These are phyloP conservation scores for Sarcophaga rosellei DNA, from an alignment of 2,888 invertebrate genomes.

Conservation along the genomic window DNA sequence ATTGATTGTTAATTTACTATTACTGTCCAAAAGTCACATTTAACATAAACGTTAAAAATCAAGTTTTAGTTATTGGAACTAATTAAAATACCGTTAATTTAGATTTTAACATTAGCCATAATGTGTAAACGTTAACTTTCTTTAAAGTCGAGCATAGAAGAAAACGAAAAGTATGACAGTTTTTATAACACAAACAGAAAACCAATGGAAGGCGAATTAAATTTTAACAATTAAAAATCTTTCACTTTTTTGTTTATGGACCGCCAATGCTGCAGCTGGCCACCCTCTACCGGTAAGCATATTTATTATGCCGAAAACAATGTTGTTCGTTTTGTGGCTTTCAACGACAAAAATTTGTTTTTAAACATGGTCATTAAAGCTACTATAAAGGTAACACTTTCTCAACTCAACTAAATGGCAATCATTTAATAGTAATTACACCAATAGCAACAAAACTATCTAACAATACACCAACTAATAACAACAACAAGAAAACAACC, in stretches of 20 bases:
- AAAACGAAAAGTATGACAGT: neutral
- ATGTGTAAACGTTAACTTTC: neutral
- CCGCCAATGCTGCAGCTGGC: neutral
- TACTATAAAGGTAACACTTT: constrained; percentile 60
- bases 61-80: neutral
- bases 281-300: neutral
- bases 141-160: neutral
- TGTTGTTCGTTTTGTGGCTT: neutral
- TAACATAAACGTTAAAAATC: neutral
- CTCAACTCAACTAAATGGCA: constrained; percentile 32
- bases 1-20: too few species aligned
- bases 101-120: neutral
- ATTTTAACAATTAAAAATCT: neutral
- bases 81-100: neutral
- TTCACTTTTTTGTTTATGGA: neutral
- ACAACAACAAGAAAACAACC: neutral
- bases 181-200: neutral
- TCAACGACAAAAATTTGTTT: constrained; percentile 21
- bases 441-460: neutral
- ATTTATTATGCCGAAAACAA: neutral
- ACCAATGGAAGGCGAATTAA: neutral
- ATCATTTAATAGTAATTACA: constrained; percentile 35
- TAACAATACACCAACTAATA: too few species aligned
- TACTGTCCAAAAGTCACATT: neutral
- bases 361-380: constrained; percentile 38